phyloP scores from a whole-genome alignment of 2,113 vertebrate species.

The Montifringilla adamsi region DNA sequence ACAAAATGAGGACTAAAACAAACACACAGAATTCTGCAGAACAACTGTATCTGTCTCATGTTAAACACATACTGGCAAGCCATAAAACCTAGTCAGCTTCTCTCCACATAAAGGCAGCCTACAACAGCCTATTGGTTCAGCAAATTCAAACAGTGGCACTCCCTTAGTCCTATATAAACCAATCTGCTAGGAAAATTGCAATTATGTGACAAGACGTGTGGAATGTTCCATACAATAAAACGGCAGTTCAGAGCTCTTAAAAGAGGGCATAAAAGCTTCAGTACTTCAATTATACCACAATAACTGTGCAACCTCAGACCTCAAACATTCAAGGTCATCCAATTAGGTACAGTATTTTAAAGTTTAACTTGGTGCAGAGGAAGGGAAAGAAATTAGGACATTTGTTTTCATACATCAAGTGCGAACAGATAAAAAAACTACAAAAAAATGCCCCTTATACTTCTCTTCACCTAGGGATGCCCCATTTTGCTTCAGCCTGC shows the following conservation, averaged over 20 bases:
- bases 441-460: slow-evolving; percentile 33
- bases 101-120: background rate
- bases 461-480: slow-evolving; percentile 31
- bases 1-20: background rate
- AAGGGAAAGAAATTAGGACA: slow-evolving; percentile 60
- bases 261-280: slow-evolving; percentile 43
- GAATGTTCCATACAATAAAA: slow-evolving; percentile 53
- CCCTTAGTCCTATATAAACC: background rate
- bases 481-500: slow-evolving; percentile 25
- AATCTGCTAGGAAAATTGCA: slow-evolving; percentile 30
- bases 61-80: background rate
- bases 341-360: slow-evolving; percentile 56
- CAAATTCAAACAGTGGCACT: slow-evolving; percentile 14
- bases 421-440: slow-evolving; percentile 2
- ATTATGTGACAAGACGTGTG: slow-evolving; percentile 26
- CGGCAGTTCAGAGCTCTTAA: slow-evolving; percentile 25
- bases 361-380: slow-evolving; percentile 44
- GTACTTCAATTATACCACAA: slow-evolving; percentile 51
- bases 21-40: background rate
- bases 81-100: slow-evolving; percentile 22
- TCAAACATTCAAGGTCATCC: slow-evolving; percentile 52
- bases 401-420: slow-evolving; percentile 51
- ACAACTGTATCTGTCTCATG: background rate
- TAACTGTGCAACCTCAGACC: slow-evolving; percentile 58
- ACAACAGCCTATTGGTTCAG: background rate